Evolutionary conservation across 2,797 vertebrate genomes (phyloP).

Genomic region (Paramormyrops hopkinsi): DNA sequence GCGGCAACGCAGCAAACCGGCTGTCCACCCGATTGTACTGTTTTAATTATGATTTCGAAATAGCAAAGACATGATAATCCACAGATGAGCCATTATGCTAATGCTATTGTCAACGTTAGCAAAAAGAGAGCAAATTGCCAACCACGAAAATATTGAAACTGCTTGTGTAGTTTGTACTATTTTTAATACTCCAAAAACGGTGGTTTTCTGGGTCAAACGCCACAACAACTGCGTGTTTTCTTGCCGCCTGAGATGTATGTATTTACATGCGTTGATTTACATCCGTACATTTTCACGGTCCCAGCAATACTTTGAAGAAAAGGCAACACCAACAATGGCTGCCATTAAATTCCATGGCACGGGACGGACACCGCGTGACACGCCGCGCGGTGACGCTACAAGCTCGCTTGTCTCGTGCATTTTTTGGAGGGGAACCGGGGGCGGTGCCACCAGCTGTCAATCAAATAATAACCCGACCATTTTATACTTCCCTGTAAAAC

Average conservation of each 20-base stretch:
- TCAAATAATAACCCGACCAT: slow-evolving; percentile 2
- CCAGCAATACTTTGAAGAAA: neutral
- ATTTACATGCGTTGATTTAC: neutral
- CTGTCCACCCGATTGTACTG: neutral
- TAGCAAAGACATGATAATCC: neutral
- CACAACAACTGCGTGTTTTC: neutral
- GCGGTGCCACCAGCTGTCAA: neutral
- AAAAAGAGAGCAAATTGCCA: neutral
- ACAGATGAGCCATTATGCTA: neutral
- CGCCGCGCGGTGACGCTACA: neutral
- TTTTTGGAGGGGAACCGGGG: neutral
- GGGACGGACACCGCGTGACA: neutral
- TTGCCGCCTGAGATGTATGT: neutral
- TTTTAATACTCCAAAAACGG: neutral
- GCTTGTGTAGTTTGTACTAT: neutral
- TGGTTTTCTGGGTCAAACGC: neutral
- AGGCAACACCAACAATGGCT: neutral
- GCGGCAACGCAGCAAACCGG: neutral
- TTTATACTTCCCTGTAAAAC: neutral
- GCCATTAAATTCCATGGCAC: neutral
- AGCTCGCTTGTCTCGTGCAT: neutral
- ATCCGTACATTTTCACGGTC: neutral
- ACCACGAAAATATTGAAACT: neutral
- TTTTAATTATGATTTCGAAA: neutral
- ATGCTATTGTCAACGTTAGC: neutral